Percentiles rank a stretch among this genome's conserved stretches.
Evolutionary conservation across 2,888 invertebrate genomes (phyloP).

Genomic region (Macaria liturata): DNA sequence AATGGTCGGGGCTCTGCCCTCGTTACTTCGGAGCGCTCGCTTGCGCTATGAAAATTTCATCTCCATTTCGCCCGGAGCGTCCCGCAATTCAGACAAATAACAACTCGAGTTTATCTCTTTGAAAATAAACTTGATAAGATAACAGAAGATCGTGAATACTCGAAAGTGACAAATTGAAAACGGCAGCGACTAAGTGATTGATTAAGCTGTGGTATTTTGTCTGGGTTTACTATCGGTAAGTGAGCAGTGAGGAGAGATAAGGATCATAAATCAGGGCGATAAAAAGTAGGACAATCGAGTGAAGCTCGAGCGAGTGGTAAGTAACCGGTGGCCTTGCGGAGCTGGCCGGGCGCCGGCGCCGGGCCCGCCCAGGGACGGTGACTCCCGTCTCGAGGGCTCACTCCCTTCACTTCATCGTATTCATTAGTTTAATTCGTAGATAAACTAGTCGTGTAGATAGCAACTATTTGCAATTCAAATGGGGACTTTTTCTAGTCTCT

Average conservation of each 20-base stretch:
- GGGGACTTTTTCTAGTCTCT: constrained; percentile 13
- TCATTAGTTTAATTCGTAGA: constrained; percentile 26
- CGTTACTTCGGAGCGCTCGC: constrained; percentile 31
- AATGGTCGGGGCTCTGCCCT: constrained; percentile 35
- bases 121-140: constrained; percentile 45
- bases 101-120: constrained; percentile 35
- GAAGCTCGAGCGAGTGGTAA: constrained; percentile 22
- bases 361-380: constrained; percentile 23
- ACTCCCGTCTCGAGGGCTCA: constrained; percentile 27
- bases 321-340: constrained; percentile 21
- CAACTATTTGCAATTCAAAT: constrained; percentile 26
- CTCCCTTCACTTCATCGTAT: constrained; percentile 21
- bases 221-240: constrained; percentile 55
- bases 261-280: constrained; percentile 69
- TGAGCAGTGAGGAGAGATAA: constrained; percentile 58
- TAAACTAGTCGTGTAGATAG: constrained; percentile 21
- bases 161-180: constrained; percentile 63
- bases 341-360: too few relatives aligned
- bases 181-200: constrained; percentile 62
- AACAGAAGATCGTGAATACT: constrained; percentile 38
- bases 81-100: constrained; percentile 26
- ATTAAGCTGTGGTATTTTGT: constrained; percentile 63
- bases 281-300: constrained; percentile 54
- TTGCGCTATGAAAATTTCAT: constrained; percentile 32
- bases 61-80: constrained; percentile 23